Evolutionary conservation across 2,113 vertebrate genomes (phyloP).

Genomic region (Serinus canaria): DNA sequence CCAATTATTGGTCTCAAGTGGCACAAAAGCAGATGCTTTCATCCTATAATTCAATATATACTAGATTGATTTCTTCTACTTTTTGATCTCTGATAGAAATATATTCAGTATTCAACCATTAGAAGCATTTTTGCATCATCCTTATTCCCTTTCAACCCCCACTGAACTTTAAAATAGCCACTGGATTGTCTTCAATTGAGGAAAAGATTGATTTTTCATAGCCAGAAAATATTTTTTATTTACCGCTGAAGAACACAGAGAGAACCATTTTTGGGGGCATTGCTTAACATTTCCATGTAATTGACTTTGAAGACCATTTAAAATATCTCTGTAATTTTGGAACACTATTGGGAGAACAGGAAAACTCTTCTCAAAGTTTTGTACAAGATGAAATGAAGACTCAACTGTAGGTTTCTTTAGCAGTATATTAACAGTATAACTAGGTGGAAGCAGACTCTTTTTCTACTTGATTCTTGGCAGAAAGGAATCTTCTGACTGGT

Average conservation of each 20-base stretch:
- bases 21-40: not conserved
- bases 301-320: not conserved
- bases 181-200: not conserved
- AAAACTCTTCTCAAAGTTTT: not conserved
- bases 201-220: not conserved
- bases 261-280: not conserved
- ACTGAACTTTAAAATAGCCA: not conserved
- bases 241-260: not conserved
- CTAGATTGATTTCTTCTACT: not conserved
- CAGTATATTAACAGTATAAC: not conserved
- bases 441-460: not conserved
- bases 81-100: not conserved
- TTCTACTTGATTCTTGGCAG: not conserved
- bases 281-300: not conserved
- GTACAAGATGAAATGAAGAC: not conserved
- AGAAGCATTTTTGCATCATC: not conserved
- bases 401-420: not conserved
- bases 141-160: not conserved
- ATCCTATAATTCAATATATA: not conserved
- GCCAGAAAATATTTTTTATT: not conserved
- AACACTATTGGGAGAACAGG: not conserved
- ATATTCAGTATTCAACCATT: not conserved
- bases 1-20: not conserved
- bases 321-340: not conserved
- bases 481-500: not conserved